Evolutionary conservation across 2,797 vertebrate genomes (phyloP).

Genomic region (Neosilurus hyrtlii): DNA sequence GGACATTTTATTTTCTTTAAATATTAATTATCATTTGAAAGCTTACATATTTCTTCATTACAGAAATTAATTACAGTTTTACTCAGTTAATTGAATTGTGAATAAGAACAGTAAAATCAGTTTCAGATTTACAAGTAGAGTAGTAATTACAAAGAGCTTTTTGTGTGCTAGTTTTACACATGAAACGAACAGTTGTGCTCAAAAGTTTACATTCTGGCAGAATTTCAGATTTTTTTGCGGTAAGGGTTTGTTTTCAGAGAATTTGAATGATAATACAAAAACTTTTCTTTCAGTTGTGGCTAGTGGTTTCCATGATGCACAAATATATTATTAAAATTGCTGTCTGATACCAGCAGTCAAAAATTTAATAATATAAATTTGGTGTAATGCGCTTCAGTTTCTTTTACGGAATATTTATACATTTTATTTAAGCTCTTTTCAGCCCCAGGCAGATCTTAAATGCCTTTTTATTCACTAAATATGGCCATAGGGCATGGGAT

Average conservation of each 20-base stretch:
- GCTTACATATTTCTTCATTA: neutral
- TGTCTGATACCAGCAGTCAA: neutral
- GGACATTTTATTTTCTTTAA: conserved; percentile 49
- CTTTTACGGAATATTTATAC: neutral
- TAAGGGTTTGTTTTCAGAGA: no score
- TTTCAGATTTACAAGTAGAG: neutral
- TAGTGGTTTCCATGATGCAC: neutral
- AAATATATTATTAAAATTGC: neutral
- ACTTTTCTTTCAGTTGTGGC: no score
- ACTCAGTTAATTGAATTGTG: neutral
- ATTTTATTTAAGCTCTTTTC: neutral
- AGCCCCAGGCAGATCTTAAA: neutral
- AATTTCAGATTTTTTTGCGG: no score
- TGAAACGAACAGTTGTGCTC: neutral
- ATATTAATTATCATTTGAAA: neutral
- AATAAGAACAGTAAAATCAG: neutral
- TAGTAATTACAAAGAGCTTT: neutral
- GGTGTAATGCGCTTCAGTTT: neutral
- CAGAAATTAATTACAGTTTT: neutral
- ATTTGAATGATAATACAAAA: no score
- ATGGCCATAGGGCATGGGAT: neutral
- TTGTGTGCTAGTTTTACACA: neutral
- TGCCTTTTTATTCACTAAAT: neutral
- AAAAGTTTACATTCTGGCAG: no score
- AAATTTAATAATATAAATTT: neutral